A percentile compares a stretch with the other conserved stretches of the same genome.
These are phyloP conservation scores for Menidia menidia DNA, from an alignment of 2,797 vertebrate species.

Conservation along the genomic window DNA sequence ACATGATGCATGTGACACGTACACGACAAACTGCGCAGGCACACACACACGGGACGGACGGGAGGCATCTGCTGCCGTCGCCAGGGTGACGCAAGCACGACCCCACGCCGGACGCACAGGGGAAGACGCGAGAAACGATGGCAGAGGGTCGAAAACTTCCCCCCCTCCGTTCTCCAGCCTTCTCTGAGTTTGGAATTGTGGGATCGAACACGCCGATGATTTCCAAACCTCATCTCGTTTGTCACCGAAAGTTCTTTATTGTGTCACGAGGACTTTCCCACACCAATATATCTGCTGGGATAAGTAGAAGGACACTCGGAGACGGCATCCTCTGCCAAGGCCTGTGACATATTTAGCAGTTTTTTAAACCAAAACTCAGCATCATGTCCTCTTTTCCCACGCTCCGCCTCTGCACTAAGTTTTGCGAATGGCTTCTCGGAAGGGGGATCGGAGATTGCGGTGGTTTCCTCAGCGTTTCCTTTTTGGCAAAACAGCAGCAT, in stretches of 20 bases:
- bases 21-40: constrained; percentile 52
- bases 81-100: constrained; percentile 52
- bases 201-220: not conserved
- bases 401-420: not conserved
- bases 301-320: not conserved
- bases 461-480: no score
- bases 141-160: not conserved
- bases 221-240: not conserved
- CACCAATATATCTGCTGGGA: no score
- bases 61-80: constrained; percentile 70
- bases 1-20: constrained; percentile 72
- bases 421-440: not conserved
- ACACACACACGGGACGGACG: constrained; percentile 33
- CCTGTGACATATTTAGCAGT: not conserved
- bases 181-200: no score
- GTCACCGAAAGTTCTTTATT: not conserved
- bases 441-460: not conserved
- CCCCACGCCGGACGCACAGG: constrained; percentile 13
- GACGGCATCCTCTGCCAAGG: not conserved
- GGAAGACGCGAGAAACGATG: not conserved
- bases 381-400: not conserved
- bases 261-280: not conserved
- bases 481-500: not conserved
- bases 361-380: not conserved
- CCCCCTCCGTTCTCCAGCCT: not conserved